Conservation (phyloP, 2,113 vertebrate genomes). For the Eublepharis macularius region DNA sequence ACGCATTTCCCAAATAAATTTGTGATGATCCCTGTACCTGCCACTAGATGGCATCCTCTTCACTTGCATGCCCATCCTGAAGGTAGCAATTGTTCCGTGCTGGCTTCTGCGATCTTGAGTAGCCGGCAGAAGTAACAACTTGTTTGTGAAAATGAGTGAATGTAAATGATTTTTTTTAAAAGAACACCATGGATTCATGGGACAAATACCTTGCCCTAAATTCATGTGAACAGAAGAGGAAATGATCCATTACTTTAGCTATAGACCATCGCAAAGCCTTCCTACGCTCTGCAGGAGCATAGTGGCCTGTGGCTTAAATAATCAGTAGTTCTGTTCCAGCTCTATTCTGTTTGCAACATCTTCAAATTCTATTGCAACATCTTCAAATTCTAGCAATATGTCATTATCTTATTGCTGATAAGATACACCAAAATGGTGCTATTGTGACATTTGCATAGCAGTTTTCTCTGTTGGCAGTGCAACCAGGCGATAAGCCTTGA, state of each 20-base stretch:
- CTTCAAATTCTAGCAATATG: background rate
- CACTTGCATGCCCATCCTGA: rapidly evolving
- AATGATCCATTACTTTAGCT: too few species aligned
- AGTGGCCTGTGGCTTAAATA: background rate
- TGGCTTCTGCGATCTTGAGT: background rate
- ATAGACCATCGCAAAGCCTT: too few species aligned
- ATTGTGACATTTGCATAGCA: background rate
- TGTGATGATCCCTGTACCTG: rapidly evolving
- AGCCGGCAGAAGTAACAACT: background rate
- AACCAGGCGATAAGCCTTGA: background rate
- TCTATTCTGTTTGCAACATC: background rate
- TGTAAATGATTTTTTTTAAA: background rate
- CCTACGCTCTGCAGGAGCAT: background rate
- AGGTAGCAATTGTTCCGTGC: background rate
- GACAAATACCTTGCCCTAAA: too few species aligned
- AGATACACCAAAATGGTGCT: background rate
- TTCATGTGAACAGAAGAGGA: too few species aligned
- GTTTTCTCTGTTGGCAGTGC: background rate
- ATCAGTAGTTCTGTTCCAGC: background rate
- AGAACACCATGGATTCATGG: too few species aligned
- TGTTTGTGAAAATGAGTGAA: background rate
- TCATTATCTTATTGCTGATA: too few species aligned
- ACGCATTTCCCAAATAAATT: background rate
- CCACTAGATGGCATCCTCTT: slow-evolving; percentile 8
- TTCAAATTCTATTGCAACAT: background rate